Base-by-base conservation (phyloP, 2,113 vertebrate genomes). In the Melanostigma gelatinosum region DNA sequence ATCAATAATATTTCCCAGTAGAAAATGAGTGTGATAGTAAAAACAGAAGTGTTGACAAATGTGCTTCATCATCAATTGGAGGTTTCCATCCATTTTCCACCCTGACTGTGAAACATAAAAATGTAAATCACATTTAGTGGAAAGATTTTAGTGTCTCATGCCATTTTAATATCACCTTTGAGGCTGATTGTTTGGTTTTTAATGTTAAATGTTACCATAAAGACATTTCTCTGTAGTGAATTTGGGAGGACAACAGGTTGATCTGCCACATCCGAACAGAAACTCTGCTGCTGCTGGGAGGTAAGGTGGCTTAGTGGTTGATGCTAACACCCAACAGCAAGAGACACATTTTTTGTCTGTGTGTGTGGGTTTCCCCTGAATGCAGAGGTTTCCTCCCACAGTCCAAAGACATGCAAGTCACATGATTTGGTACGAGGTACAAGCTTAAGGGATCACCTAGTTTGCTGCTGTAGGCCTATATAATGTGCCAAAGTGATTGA, bases 121-220 rank as follows among this genome's bases (percentile, higher is more conserved):
- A 87, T 88, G 84, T 69, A 83, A 87, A 90, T 90, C 4, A 70
- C 12, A n/a, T 24, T 79, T 29, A 34, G 60, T 76, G 77, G 80
- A 76, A 72, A 36, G 18, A 44, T 34, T 1, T 64, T 66, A 22
- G 18, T 18, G 20, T 74, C 72, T 63, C 27, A 57, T 67, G 34
- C 24, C 48, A 54, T 27, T n/a, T 52, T 27, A 1, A 36, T 32
- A 10, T 32, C 12, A 62, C 20, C 18, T 4, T 13, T 50, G 0
- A 36, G 20, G 40, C 32, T 13, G 27, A 40, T 13, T 8, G 0
- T 15, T 29, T 72, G 66, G 7, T 46, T 54, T 75, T 11, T 63
- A 40, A 27, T 40, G 13, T 9, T 40, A 9, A 66, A 48, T 71
- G 22, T 75, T 32, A 61, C 1, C 55, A 27, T 22, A 27, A 44